Base-by-base conservation (phyloP, 2,797 vertebrate genomes). In the Geotria australis region DNA sequence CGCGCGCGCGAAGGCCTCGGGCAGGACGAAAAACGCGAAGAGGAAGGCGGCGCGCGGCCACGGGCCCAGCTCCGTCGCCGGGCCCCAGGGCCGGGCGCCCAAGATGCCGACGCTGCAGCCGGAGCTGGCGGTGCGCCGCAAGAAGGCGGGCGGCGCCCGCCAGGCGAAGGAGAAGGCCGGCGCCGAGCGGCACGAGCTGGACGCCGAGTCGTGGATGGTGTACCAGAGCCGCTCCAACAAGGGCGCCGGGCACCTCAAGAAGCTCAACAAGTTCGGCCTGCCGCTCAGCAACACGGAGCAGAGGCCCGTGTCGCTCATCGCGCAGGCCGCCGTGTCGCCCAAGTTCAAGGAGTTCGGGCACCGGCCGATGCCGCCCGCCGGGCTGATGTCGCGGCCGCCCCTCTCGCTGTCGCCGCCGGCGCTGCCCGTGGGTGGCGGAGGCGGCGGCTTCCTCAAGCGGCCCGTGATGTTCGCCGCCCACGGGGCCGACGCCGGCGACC, bases 401-500 rank as follows among this genome's bases (percentile, higher is more conserved):
- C 24, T 55, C 8, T 24, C n/a, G 8, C 9, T 8, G 8, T n/a
- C 51, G n/a, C 24, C 51, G n/a, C 51, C 51, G 24, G 51, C 24
- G 38, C 4, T 38, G 24, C 24, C 24, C 4, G 38, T 38, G 24
- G 24, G 24, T 24, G 24, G 24, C 24, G 24, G 24, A 24, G 24
- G 24, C 24, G 24, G 24, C 24, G 24, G 24, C 38, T 38, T 38
- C 24, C 24, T 38, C 5, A 38, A 38, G 24, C 24, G 24, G 24
- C 24, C 24, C 24, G 24, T 38, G 24, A 38, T 38, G 24, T 38
- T 38, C 24, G 24, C 24, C 24, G 24, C 24, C 38, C 24, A 38
- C 24, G 24, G 24, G 5, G 24, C 24, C 24, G 24, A 38, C 24
- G 24, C 24, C 24, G 24, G 24, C 24, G 70, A 73, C 59, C 64